Conservation (phyloP, 2,888 invertebrate species). For the Xylota sylvarum region DNA sequence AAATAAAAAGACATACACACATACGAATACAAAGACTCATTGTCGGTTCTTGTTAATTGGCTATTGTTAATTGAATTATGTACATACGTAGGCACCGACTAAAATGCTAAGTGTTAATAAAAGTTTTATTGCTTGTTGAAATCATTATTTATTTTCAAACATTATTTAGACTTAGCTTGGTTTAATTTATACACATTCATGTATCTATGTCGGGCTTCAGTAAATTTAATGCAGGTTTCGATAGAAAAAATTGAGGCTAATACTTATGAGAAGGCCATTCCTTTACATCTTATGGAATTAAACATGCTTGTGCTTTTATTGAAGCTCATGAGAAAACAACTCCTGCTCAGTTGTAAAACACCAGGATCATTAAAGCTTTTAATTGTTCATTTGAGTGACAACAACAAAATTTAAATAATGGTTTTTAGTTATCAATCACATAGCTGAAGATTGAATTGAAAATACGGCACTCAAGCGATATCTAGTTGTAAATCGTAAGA, state of each 20-base stretch:
- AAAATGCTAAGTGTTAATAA: no score
- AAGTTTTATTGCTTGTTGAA: no score
- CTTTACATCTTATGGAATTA: not conserved
- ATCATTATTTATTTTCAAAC: no score
- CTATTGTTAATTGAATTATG: no score
- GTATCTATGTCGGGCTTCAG: no score
- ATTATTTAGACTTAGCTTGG: no score
- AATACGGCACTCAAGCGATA: not conserved
- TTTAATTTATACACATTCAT: no score
- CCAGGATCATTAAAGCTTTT: not conserved
- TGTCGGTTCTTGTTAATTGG: no score
- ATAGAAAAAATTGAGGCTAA: not conserved
- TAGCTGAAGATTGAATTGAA: not conserved
- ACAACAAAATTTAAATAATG: not conserved
- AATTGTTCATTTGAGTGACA: not conserved
- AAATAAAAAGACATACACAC: no score
- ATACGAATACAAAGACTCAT: no score
- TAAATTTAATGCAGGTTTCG: not conserved
- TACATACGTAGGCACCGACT: no score
- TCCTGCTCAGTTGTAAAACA: no score
- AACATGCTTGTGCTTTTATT: not conserved
- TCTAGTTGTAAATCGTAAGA: not conserved
- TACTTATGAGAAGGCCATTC: not conserved
- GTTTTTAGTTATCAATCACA: not conserved
- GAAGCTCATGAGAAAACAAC: not conserved